Base-by-base conservation (phyloP, 2,797 vertebrate genomes). In the Vipera ursinii region DNA sequence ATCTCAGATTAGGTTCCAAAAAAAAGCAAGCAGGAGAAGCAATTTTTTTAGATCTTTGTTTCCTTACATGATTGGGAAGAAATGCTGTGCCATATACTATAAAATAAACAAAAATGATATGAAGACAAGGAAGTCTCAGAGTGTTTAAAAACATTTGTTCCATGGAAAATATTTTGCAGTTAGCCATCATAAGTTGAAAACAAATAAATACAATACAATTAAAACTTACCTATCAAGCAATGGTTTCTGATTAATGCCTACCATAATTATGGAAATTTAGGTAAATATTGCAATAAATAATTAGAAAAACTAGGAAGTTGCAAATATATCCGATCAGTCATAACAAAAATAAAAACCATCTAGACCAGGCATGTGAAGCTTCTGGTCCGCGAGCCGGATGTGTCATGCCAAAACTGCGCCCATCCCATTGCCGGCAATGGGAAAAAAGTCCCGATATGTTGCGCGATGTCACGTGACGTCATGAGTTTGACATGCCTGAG, bases 1-100 rank as follows among this genome's bases (percentile, higher is more conserved):
- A 91, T 6, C 86, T 90, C 26, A 65, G 2, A 28, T 89, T 88
- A 93, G 78, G 94, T 94, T 89, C 24, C 87, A 59, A 51, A 17
- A 63, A 53, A 53, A 9, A 94, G n/a, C n/a, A n/a, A 91, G 90
- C 89, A 91, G 9, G 26, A 24, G 51, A 90, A 86, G 89, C 5
- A 51, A 26, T 89, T 57, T 1, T 90, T 95, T 90, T 4, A 12
- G 28, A 90, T 91, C 56, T 28, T 51, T 20, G 48, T 86, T 87
- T 3, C 10, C 32, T 4, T 9, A 9, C 51, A 65, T 28, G 60
- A 22, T 10, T 57, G 22, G 26, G 24, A 78, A 44, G 38, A 78
- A 38, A 59, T 59, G 22, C 13, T 38, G 32, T 59, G 32, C 14
- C 24, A 59, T 44, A 28, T 85, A 20, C 38, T 15, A 44, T n/a